phyloP scores from a whole-genome alignment of 2,797 vertebrate genomes.

The Anguilla pacifica region DNA sequence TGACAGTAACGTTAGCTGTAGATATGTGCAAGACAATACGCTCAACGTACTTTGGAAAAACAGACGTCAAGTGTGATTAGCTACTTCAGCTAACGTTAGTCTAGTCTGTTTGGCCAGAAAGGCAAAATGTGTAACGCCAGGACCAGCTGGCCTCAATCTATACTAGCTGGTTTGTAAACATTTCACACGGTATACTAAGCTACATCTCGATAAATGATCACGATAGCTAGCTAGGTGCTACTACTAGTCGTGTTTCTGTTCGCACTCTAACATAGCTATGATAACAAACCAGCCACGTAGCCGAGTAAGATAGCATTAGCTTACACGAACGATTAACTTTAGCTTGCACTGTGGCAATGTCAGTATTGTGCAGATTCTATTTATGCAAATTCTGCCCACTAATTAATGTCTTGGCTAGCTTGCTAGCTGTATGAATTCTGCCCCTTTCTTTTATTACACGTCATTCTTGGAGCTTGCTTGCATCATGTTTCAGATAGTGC shows the following conservation, averaged over 20 bases:
- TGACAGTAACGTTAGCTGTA: neutral
- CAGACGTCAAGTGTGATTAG: conserved; percentile 49
- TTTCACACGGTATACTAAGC: neutral
- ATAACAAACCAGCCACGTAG: neutral
- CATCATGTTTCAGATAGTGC: neutral
- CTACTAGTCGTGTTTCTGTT: neutral
- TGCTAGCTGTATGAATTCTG: conserved; percentile 20
- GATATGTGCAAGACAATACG: conserved; percentile 46
- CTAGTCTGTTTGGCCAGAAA: neutral
- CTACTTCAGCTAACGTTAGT: conserved; percentile 41
- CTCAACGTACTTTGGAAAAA: conserved; percentile 44
- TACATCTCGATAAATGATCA: neutral
- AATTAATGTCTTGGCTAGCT: conserved; percentile 30
- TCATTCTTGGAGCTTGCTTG: neutral
- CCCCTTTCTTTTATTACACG: neutral
- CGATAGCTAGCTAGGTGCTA: neutral
- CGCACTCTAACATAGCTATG: neutral
- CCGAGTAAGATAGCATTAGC: neutral
- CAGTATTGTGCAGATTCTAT: neutral
- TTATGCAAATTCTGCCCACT: neutral
- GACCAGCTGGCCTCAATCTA: neutral
- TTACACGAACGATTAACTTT: neutral
- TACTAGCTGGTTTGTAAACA: neutral
- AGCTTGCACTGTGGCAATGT: neutral
- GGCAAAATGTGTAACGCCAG: neutral